Percentiles rank a stretch among this genome's conserved stretches.
Evolutionary conservation across 2,888 invertebrate genomes (phyloP).

Genomic region (Napeogenes sylphis): DNA sequence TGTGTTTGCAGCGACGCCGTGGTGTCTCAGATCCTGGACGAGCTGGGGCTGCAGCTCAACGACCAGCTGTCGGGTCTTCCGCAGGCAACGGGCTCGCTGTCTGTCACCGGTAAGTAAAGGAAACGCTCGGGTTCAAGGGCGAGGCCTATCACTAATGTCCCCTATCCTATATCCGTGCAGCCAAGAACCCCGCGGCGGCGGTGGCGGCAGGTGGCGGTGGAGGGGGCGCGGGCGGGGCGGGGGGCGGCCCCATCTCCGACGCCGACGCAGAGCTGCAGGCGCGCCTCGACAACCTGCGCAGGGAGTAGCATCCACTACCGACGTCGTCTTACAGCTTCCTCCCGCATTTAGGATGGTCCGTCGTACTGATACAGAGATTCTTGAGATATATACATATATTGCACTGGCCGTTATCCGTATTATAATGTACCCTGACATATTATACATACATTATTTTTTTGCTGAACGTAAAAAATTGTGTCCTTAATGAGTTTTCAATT

Average conservation of each 20-base stretch:
- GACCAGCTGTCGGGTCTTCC: constrained; percentile 95
- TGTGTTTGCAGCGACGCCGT: constrained; percentile 87
- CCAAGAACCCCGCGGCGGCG: constrained; percentile 81
- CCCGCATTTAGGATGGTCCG: neutral
- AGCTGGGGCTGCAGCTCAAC: constrained; percentile 95
- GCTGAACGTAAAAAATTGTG: neutral
- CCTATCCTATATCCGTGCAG: constrained; percentile 43
- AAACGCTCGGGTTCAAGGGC: no score
- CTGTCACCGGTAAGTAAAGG: constrained; percentile 61
- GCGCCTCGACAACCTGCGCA: constrained; percentile 93
- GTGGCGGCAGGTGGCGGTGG: constrained; percentile 65
- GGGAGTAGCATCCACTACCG: constrained; percentile 79
- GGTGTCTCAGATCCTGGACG: constrained; percentile 97
- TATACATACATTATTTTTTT: no score
- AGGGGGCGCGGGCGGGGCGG: constrained; percentile 59
- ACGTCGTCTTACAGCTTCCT: no score
- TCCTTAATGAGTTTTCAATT: neutral
- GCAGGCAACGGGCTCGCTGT: constrained; percentile 76
- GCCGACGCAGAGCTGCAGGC: constrained; percentile 99
- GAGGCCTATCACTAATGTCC: neutral
- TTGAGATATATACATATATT: no score
- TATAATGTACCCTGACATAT: no score
- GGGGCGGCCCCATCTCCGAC: constrained; percentile 79
- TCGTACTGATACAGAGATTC: no score
- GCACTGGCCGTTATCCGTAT: no score